Percentiles rank a stretch among this genome's conserved stretches.
These are phyloP conservation scores for Agelastica alni DNA, from an alignment of 2,888 invertebrate species.

Conservation along the genomic window DNA sequence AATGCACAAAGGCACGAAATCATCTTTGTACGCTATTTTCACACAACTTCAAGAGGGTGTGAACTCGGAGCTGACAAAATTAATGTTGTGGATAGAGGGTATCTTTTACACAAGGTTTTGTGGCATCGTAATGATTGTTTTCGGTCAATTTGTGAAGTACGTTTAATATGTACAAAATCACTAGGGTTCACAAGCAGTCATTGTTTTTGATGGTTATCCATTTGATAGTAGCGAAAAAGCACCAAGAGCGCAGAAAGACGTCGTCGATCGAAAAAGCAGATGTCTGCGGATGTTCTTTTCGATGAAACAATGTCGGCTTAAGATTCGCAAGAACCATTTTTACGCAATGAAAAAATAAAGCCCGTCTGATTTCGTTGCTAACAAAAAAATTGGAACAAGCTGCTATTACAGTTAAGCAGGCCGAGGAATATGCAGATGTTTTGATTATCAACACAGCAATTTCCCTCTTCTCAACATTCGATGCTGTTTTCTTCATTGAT, in stretches of 20 bases:
- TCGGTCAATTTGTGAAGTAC: constrained; percentile 4
- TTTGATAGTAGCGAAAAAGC: neutral
- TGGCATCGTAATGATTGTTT: too few species aligned
- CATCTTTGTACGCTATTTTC: neutral
- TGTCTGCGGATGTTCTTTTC: neutral
- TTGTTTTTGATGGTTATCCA: neutral
- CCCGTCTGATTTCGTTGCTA: neutral
- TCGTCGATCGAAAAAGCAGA: too few species aligned
- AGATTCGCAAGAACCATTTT: neutral
- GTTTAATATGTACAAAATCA: constrained; percentile 4
- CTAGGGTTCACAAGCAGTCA: neutral
- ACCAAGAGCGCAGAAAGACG: neutral
- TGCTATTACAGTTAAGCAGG: neutral
- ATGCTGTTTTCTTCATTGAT: too few species aligned
- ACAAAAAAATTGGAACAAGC: neutral
- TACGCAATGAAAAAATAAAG: neutral
- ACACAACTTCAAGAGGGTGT: constrained; percentile 1
- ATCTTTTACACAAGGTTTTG: constrained; percentile 6
- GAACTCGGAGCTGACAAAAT: neutral
- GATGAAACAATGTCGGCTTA: neutral
- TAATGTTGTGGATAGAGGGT: too few species aligned
- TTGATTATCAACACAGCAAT: neutral
- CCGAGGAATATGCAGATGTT: neutral
- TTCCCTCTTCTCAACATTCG: too few species aligned
- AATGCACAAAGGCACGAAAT: neutral